Evolutionary conservation across 2,888 invertebrate species (phyloP).

Genomic region (Xylota segnis): DNA sequence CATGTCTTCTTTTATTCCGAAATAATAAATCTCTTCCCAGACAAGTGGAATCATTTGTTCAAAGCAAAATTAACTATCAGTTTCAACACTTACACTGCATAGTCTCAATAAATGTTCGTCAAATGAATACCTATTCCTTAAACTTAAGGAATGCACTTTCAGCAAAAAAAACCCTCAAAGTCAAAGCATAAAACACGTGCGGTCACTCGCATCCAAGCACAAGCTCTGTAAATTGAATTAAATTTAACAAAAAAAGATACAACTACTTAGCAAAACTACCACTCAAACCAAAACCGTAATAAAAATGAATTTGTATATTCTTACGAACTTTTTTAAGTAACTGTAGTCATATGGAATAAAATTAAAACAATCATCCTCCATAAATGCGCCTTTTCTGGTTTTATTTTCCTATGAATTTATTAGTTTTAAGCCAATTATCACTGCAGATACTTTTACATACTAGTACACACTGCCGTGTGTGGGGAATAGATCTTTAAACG

Average conservation of each 20-base stretch:
- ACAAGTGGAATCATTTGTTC: background rate
- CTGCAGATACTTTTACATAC: conserved; percentile 44
- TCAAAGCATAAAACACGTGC: conserved; percentile 30
- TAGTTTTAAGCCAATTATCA: conserved; percentile 61
- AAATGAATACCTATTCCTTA: background rate
- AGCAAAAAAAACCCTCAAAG: background rate
- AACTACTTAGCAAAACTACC: conserved; percentile 67
- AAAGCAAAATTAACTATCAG: background rate
- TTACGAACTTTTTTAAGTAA: conserved; percentile 83
- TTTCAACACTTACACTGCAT: background rate
- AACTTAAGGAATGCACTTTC: background rate
- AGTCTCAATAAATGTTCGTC: background rate
- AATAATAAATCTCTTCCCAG: background rate
- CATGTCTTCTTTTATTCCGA: background rate
- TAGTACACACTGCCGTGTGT: conserved; percentile 12
- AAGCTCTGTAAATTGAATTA: conserved; percentile 43
- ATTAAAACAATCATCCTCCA: conserved; percentile 83
- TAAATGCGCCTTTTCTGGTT: conserved; percentile 75
- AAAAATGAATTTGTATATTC: conserved; percentile 8
- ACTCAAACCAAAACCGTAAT: conserved; percentile 64
- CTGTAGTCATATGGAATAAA: conserved; percentile 82
- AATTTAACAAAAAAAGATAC: conserved; percentile 46
- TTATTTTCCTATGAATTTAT: conserved; percentile 24
- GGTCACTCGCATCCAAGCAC: background rate
- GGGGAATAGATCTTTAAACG: background rate